These are phyloP conservation scores for Tipula lateralis DNA, from an alignment of 2,888 invertebrate species.

Conservation along the genomic window DNA sequence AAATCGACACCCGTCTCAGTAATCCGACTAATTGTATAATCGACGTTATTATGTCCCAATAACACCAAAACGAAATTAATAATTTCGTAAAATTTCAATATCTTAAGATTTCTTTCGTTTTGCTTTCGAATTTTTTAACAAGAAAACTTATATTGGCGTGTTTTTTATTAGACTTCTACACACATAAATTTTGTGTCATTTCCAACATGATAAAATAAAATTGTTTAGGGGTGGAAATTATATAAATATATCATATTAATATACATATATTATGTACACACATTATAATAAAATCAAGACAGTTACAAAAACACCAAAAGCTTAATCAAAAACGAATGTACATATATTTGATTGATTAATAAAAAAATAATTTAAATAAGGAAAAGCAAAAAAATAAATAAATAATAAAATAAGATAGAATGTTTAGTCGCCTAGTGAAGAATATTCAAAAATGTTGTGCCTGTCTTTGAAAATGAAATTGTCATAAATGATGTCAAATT, in stretches of 20 bases:
- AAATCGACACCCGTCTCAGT: too few relatives aligned
- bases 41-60: too few relatives aligned
- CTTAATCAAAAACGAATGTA: neutral
- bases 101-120: neutral
- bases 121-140: too few relatives aligned
- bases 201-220: neutral
- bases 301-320: neutral
- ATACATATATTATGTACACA: neutral
- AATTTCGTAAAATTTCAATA: neutral
- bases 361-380: neutral
- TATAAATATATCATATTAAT: neutral
- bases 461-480: neutral
- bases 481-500: slow-evolving; percentile 24
- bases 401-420: slow-evolving; percentile 1
- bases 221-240: neutral
- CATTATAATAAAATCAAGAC: neutral
- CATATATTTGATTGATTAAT: slow-evolving; percentile 8
- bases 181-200: neutral
- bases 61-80: too few relatives aligned
- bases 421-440: neutral
- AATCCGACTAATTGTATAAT: too few relatives aligned
- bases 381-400: neutral
- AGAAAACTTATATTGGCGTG: neutral
- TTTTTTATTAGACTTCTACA: neutral
- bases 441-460: neutral